Evolutionary conservation across 2,797 vertebrate species (phyloP).

Genomic region (Enteromius thamalakanensis): DNA sequence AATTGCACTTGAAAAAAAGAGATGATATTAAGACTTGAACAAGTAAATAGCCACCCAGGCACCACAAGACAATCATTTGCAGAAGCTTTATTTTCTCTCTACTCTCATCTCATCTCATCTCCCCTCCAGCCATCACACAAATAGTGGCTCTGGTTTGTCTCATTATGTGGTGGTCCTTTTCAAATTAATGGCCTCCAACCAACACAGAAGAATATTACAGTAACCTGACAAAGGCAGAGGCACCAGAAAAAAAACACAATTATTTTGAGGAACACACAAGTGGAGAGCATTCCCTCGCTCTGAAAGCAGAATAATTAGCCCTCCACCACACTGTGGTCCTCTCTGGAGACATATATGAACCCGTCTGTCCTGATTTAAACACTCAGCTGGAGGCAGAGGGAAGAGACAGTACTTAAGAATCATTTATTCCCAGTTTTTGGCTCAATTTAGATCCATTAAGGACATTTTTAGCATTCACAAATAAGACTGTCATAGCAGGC

Average conservation of each 20-base stretch:
- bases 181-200: conserved; percentile 37
- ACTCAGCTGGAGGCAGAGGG: conserved; percentile 3
- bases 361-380: conserved; percentile 28
- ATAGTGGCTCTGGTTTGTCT: conserved; percentile 1
- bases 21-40: not conserved
- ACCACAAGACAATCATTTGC: no score
- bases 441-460: conserved; percentile 35
- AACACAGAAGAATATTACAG: conserved; percentile 12
- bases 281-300: conserved; percentile 48
- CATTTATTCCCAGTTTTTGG: conserved; percentile 27
- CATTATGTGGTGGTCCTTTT: conserved; percentile 41
- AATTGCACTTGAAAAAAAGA: not conserved
- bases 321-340: conserved; percentile 50
- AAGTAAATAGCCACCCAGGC: not conserved
- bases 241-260: conserved; percentile 47
- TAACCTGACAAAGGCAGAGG: not conserved
- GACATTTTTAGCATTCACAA: conserved; percentile 35
- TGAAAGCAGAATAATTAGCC: conserved; percentile 57
- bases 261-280: conserved; percentile 59
- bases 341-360: conserved; percentile 27
- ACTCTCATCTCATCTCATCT: not conserved
- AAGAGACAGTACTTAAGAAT: conserved; percentile 28
- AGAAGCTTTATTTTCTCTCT: not conserved
- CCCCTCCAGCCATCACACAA: conserved; percentile 28
- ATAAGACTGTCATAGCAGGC: conserved; percentile 7